Base-by-base conservation (phyloP, 2,888 invertebrate genomes). In the Scaptomyza parva region DNA sequence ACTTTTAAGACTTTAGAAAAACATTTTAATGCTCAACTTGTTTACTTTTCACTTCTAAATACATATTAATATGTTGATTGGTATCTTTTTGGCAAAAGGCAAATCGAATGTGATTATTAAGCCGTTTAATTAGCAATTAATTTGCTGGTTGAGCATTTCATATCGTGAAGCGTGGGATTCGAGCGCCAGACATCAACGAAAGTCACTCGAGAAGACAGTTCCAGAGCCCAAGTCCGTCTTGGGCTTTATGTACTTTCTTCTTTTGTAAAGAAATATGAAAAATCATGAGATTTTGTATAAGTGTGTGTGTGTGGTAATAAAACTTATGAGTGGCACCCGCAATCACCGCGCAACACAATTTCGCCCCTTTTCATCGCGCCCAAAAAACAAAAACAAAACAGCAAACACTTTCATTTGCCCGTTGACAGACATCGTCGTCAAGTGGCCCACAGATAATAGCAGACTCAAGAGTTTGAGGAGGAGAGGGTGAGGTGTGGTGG, bases 281-380 rank as follows among this genome's bases (percentile, higher is more conserved):
- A 71, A 75, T 78, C 65, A 68, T 77, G 60, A 59, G 79, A 71
- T 78, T 79, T 72, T 77, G 80, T 74, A 8, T 35, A 3, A 14
- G 1, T 14, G 9, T 17, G 35, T 35, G 37, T 37, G 77, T 81
- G 83, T 83, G 80, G 85, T 70, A 86, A 82, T 86, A 82, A 86
- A 86, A 76, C 76, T 78, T 78, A 75, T 69, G 82, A 82, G 81
- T 86, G 82, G 86, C 86, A 81, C 84, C 86, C 86, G 80, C 80
- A 77, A 83, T 57, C 64, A 62, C 54, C 61, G 48, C 61, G 48
- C 59, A 43, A 33, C 59, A 47, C 74, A 54, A 37, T 52, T 48
- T 59, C 53, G 61, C 74, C 75, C 67, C 78, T 67, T 78, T 78
- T 76, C 75, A 64, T 58, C 75, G 67, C 76, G 26, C 26, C 9